Conservation (phyloP, 1,140 invertebrate species). For the Monochamus saltuarius region DNA sequence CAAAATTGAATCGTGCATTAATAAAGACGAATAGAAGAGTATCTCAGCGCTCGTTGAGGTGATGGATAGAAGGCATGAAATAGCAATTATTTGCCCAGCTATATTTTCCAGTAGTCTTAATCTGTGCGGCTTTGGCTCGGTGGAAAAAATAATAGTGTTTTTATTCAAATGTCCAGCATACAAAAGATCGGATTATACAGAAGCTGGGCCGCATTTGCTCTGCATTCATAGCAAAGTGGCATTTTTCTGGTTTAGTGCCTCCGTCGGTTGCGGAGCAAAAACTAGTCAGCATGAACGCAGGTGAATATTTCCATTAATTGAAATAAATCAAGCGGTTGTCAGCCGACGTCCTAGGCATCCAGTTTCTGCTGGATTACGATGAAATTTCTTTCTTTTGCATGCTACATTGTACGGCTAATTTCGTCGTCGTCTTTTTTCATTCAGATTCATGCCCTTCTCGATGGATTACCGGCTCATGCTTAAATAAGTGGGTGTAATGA, state of each 20-base stretch:
- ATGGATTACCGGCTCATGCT: too few species aligned
- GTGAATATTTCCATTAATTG: slow-evolving; percentile 50
- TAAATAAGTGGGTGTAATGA: too few species aligned
- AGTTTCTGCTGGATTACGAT: background rate
- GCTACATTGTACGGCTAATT: slow-evolving; percentile 17
- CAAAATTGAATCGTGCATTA: too few species aligned
- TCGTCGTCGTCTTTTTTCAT: background rate
- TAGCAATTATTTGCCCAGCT: too few species aligned
- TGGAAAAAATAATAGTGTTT: slow-evolving; percentile 6
- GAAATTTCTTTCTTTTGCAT: slow-evolving; percentile 16
- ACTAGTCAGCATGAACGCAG: slow-evolving; percentile 40
- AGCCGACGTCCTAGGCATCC: slow-evolving; percentile 30
- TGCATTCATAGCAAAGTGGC: slow-evolving; percentile 37
- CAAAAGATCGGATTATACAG: slow-evolving; percentile 24
- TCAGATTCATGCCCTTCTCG: too few species aligned
- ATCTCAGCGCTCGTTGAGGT: too few species aligned
- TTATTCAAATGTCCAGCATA: slow-evolving; percentile 17
- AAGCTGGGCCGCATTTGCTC: slow-evolving; percentile 21
- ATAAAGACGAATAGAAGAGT: too few species aligned
- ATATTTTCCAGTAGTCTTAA: too few species aligned
- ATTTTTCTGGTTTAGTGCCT: slow-evolving; percentile 42
- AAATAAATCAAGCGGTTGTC: slow-evolving; percentile 47
- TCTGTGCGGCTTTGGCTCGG: too few species aligned
- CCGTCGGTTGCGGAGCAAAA: slow-evolving; percentile 40
- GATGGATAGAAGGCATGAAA: too few species aligned